Base-by-base conservation (phyloP, 2,888 invertebrate species). In the Nomada hirtipes region DNA sequence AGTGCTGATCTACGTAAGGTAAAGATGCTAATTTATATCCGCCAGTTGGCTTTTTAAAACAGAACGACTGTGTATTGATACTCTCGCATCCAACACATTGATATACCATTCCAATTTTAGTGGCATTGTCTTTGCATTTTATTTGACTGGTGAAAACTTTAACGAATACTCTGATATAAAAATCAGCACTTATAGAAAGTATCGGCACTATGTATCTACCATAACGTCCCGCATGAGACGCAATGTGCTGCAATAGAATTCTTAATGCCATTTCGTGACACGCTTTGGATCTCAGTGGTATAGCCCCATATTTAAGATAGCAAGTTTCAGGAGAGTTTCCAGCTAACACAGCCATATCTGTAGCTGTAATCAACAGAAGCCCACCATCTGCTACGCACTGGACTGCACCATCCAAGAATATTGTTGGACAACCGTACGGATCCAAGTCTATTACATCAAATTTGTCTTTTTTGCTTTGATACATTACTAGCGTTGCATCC, bases 251-350 rank as follows among this genome's bases (percentile, higher is more conserved):
- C 29, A 99, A 94, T 55, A 99, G 94, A 91, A 99, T 99, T 84
- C 99, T 95, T n/a, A 99, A 93, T 0, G 98, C 98, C 96, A 99
- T 97, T 95, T 99, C 99, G 94, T 99, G 99, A 90, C 98, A 99
- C 72, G 96, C 96, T 91, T 97, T 98, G 18, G 96, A 96, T 90
- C 97, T 96, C 61, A 99, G 93, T 1, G 99, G 97, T 76, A 98
- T 95, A 0, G 98, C 96, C 0, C 99, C 99, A 92, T 99, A 99
- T 94, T 99, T 99, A 11, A 96, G 96, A 89, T 96, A 96, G 92
- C 99, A 99, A 0, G 99, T 98, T 94, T 99, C 99, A 0, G 98
- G 97, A 0, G 97, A 96, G 94, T 99, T 99, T 0, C 99, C 99
- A 76, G 99, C 99, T 63, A 99, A 94, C 0, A 99, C 97, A 0